phyloP scores from a whole-genome alignment of 1,140 invertebrate species.

The Drosophila pandora region DNA sequence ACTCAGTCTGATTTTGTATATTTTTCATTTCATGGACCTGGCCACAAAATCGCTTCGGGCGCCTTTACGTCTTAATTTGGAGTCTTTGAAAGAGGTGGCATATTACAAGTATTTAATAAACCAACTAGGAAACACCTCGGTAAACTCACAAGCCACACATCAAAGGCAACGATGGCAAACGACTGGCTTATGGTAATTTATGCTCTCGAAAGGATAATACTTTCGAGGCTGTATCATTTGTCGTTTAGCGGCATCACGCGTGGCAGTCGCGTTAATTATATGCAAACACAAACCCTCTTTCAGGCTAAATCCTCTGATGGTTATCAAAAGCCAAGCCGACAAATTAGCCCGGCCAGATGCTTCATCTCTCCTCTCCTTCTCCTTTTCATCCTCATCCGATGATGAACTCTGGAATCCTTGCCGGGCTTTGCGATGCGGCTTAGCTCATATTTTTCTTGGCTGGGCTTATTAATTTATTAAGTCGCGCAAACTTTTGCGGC shows the following conservation, averaged over 20 bases:
- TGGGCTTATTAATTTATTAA: conserved; percentile 61
- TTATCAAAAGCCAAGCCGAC: conserved; percentile 50
- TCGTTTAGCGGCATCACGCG: conserved; percentile 34
- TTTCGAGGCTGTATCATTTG: conserved; percentile 33
- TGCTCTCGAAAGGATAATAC: conserved; percentile 28
- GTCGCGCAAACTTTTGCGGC: conserved; percentile 39
- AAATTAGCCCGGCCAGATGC: conserved; percentile 55
- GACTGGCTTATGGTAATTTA: conserved; percentile 36
- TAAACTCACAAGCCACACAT: conserved; percentile 19
- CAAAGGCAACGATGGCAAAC: conserved; percentile 13
- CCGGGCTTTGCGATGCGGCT: conserved; percentile 22
- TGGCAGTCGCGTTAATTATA: conserved; percentile 55
- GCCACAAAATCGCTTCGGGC: conserved; percentile 45
- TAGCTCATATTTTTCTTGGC: conserved; percentile 53
- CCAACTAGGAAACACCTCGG: conserved; percentile 24
- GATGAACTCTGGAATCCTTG: conserved; percentile 31
- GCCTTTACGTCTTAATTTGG: conserved; percentile 53
- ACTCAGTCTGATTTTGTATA: background rate
- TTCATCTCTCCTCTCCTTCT: conserved; percentile 1
- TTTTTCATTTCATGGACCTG: conserved; percentile 33
- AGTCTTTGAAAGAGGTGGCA: conserved; percentile 11
- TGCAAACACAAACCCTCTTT: conserved; percentile 44
- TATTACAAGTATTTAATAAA: conserved; percentile 24
- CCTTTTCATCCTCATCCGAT: background rate
- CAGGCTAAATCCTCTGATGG: conserved; percentile 45